Percentiles rank a stretch among this genome's conserved stretches.
Conservation (phyloP, 1,140 invertebrate species). For the Bathynomus jamesi region DNA sequence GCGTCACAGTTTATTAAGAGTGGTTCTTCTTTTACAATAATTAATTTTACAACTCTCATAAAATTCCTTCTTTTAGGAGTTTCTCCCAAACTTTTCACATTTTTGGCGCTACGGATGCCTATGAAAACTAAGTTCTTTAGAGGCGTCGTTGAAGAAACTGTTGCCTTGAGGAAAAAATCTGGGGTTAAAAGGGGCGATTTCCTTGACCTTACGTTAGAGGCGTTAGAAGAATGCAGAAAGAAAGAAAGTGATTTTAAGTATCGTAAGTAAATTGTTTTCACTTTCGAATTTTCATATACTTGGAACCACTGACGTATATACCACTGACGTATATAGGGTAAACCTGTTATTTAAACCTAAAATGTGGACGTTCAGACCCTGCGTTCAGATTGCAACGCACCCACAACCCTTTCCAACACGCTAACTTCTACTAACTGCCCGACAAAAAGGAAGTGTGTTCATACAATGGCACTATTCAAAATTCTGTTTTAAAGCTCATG, state of each 20-base stretch:
- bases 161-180: conserved; percentile 15
- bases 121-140: conserved; percentile 14
- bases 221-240: conserved; percentile 33
- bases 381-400: too few species aligned
- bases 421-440: too few species aligned
- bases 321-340: too few species aligned
- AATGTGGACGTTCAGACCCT: too few species aligned
- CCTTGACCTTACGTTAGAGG: conserved; percentile 44
- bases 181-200: conserved; percentile 43
- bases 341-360: too few species aligned
- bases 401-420: too few species aligned
- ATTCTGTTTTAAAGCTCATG: too few species aligned
- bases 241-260: background rate
- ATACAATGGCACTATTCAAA: too few species aligned
- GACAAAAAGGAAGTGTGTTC: too few species aligned
- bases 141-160: conserved; percentile 18
- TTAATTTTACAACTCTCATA: background rate
- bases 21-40: conserved; percentile 12
- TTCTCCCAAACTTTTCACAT: conserved; percentile 7
- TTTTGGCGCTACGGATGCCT: background rate
- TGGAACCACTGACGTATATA: too few species aligned
- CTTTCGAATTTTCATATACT: too few species aligned
- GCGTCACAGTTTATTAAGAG: conserved; percentile 34
- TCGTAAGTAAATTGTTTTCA: too few species aligned
- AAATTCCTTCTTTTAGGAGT: conserved; percentile 7